Conservation (phyloP, 1,140 invertebrate species). For the Eriocheir sinensis region DNA sequence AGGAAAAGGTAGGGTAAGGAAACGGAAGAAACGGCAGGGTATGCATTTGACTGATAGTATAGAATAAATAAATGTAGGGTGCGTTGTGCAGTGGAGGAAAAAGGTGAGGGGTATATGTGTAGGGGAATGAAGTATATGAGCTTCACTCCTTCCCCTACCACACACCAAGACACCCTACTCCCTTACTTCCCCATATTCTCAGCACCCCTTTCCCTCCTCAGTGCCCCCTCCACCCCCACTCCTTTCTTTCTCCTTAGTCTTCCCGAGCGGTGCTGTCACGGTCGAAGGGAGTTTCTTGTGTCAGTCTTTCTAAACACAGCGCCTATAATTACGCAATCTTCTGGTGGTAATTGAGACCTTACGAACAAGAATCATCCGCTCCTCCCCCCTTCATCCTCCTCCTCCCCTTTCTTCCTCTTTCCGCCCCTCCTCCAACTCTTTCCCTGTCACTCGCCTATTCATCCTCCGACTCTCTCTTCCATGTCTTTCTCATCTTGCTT, state of each 20-base stretch:
- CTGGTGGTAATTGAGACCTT: slow-evolving; percentile 63
- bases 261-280: not conserved
- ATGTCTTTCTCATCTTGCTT: not conserved
- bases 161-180: not conserved
- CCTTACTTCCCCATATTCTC: not conserved
- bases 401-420: not conserved
- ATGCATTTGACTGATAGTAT: no score
- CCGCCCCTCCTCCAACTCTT: not conserved
- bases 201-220: not conserved
- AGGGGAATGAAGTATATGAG: no score
- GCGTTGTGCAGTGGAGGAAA: no score
- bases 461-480: not conserved
- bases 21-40: no score
- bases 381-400: not conserved
- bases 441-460: not conserved
- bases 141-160: not conserved
- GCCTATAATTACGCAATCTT: slow-evolving; percentile 66
- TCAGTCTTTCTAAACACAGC: slow-evolving; percentile 46
- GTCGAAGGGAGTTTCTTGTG: slow-evolving; percentile 49
- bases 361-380: slow-evolving; percentile 28
- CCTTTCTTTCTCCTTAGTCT: not conserved
- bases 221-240: not conserved
- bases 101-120: no score
- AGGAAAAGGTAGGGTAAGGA: no score
- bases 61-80: no score